Conservation (phyloP, 2,797 vertebrate genomes). For the Fundulus diaphanus region DNA sequence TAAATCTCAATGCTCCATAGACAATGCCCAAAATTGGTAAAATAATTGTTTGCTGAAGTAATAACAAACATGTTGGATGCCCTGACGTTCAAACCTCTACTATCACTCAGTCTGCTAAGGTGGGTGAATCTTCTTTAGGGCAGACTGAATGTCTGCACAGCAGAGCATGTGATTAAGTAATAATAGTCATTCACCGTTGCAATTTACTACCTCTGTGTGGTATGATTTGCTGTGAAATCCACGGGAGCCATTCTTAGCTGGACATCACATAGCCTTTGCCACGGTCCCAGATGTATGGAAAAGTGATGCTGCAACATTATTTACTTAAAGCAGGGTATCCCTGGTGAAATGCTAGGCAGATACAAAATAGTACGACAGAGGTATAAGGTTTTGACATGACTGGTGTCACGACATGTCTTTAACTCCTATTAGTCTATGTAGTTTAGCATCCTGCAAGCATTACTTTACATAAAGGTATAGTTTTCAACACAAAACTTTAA, state of each 20-base stretch:
- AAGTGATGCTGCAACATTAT: background rate
- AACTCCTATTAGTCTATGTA: background rate
- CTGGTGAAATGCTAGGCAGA: background rate
- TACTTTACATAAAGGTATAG: background rate
- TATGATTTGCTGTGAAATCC: background rate
- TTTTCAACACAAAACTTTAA: conserved; percentile 11
- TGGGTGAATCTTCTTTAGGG: background rate
- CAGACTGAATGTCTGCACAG: background rate
- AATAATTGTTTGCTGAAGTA: background rate
- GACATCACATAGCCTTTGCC: background rate
- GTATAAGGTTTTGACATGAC: conserved; percentile 1
- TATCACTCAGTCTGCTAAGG: background rate
- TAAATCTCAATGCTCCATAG: background rate
- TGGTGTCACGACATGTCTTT: background rate
- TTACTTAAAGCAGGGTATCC: background rate
- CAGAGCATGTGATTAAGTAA: background rate
- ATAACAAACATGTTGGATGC: background rate
- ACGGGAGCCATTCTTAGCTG: background rate
- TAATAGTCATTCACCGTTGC: background rate
- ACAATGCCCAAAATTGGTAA: background rate
- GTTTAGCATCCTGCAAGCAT: conserved; percentile 20
- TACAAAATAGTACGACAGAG: background rate
- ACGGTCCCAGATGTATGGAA: background rate
- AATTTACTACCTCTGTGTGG: background rate
- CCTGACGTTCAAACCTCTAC: background rate